Base-by-base conservation (phyloP, 2,113 vertebrate species). In the Chlorodrepanis virens region DNA sequence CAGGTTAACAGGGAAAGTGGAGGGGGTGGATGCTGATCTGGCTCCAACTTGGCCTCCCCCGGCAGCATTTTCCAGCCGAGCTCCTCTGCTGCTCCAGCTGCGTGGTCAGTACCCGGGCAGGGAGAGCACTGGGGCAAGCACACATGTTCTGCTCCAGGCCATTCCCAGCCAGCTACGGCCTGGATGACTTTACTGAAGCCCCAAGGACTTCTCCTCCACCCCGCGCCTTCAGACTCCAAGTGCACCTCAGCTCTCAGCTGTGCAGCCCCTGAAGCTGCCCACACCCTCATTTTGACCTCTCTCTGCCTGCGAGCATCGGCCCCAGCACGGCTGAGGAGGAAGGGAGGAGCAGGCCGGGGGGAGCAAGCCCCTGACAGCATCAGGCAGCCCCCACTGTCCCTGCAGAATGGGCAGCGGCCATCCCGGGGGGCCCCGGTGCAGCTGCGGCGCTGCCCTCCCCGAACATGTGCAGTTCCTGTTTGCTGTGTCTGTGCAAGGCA, bases 401-500 rank as follows among this genome's bases (percentile, higher is more conserved):
- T 2, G 14, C 79, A 91, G 93, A 95, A 93, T n/a, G 95, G 96
- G 94, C 93, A 95, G 95, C 82, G 84, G 78, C 82, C 82, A 31
- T 94, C 94, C 95, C 90, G n/a, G 84, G 94, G 89, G 84, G 49
- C 57, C 78, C 79, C 2, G 84, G 95, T 31, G 93, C 97, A 96
- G 95, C 95, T 95, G 94, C 89, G 65, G 74, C 40, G 83, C 97
- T 97, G 97, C 97, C 96, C 96, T 98, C 97, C 97, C 96, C 39
- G 80, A 97, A 97, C 96, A 97, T 86, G 97, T 97, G 98, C 96
- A 84, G 97, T 97, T 97, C 97, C 97, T 98, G 97, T 97, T 98
- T 97, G 97, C 97, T 93, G 97, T 87, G 97, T 97, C 97, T 97
- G 97, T 97, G 96, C 97, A 95, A 96, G 96, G 97, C 93, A 3